Percentiles rank a stretch among this genome's conserved stretches.
These are phyloP conservation scores for Porites australiensis DNA, from an alignment of 64 coral and sea anemone species.

Conservation along the genomic window DNA sequence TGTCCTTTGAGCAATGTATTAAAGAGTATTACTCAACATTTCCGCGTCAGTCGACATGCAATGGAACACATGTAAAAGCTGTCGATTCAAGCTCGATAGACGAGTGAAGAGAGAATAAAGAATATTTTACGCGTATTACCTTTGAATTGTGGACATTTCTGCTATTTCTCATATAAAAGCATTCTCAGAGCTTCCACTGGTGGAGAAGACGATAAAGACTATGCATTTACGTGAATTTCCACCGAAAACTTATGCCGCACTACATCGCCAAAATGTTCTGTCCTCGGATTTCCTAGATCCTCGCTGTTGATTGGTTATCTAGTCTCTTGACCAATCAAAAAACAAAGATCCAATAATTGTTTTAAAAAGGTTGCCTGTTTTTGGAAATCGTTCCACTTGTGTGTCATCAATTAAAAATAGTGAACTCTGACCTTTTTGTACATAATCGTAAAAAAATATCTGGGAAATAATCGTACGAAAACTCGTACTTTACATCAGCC, in stretches of 20 bases:
- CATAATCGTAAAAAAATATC: too few relatives aligned
- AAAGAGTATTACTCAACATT: too few relatives aligned
- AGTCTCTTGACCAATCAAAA: background rate
- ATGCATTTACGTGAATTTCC: background rate
- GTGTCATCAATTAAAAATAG: background rate
- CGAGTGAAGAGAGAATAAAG: background rate
- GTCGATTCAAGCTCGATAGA: background rate
- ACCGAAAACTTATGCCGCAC: too few relatives aligned
- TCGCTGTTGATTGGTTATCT: slow-evolving; percentile 2
- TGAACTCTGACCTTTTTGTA: background rate
- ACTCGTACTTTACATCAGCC: background rate
- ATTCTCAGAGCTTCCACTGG: background rate
- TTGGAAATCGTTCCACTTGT: background rate
- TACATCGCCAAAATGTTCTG: background rate
- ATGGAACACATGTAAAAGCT: too few relatives aligned
- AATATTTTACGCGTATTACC: background rate
- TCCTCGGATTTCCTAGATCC: background rate
- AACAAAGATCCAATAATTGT: too few relatives aligned
- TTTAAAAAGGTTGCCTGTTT: background rate
- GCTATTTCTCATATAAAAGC: background rate
- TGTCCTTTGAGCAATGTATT: too few relatives aligned
- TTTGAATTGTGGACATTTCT: slow-evolving; percentile 53
- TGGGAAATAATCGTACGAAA: too few relatives aligned
- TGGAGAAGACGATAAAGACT: background rate
- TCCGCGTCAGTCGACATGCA: too few relatives aligned